Conservation (phyloP, 2,113 vertebrate genomes). For the Porphyrio hochstetteri region DNA sequence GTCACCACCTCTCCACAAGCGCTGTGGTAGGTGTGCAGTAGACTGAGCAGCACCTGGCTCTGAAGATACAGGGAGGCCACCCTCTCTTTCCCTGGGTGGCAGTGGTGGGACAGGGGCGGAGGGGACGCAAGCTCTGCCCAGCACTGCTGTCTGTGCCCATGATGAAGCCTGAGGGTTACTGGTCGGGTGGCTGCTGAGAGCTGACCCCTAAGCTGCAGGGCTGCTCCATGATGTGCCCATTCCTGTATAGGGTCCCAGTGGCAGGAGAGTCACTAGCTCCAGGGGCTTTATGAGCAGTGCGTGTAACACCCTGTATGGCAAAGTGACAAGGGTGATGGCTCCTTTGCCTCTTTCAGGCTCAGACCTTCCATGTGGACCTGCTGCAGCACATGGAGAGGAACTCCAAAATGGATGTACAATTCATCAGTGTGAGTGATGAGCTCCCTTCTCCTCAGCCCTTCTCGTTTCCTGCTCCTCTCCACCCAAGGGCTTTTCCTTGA, state of each 20-base stretch:
- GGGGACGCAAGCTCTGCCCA: not conserved
- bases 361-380: slow-evolving; percentile 90
- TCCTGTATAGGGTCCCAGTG: not conserved
- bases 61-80: accelerated
- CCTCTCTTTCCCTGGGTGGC: not conserved
- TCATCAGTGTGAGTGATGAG: slow-evolving; percentile 86
- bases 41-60: not conserved
- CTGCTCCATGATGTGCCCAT: not conserved
- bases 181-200: not conserved
- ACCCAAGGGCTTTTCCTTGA: not conserved
- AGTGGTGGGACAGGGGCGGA: not conserved
- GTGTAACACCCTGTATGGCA: not conserved
- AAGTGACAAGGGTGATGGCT: not conserved
- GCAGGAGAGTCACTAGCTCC: not conserved
- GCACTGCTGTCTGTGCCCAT: not conserved
- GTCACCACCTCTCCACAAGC: not conserved
- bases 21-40: accelerated
- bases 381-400: slow-evolving; percentile 97
- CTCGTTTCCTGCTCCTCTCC: not conserved
- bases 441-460: not conserved
- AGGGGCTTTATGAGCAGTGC: not conserved
- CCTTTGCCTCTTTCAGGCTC: slow-evolving; percentile 75
- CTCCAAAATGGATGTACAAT: slow-evolving; percentile 91
- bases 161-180: accelerated
- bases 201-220: not conserved